Evolutionary conservation across 2,113 vertebrate species (phyloP), one percentile per base, ranked within the genome.

Genomic region (Spermophilus dauricus): DNA sequence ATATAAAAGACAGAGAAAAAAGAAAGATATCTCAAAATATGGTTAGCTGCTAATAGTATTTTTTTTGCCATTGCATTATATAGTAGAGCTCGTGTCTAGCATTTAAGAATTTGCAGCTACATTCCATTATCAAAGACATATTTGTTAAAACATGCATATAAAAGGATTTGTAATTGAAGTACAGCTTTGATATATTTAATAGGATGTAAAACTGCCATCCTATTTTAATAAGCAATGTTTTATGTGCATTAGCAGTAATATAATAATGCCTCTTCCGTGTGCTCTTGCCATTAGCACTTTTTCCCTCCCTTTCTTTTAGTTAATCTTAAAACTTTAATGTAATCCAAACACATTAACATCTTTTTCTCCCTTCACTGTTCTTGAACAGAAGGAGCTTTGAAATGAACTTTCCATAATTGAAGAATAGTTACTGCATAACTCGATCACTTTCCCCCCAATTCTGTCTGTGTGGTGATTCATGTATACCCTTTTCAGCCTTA

Each of bases 101-200:
- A 98, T 98, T 98, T 98, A 97, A 98, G 98, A 98, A 97, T 96
- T 97, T 97, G 85, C 96, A 61, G 58, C 97, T 97, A 96, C 95
- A 97, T 97, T 98, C 98, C 95, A 97, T 98, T 99, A 98, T 98
- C 98, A 98, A 98, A 98, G 97, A 95, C 96, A 94, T 98, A 98
- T 98, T 99, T 99, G 97, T 99, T 98, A 98, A 99, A 98, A 98
- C 97, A 97, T 94, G 97, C 97, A 97, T 98, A 98, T 98, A 98
- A 99, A 99, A 99, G 98, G 98, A 91, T 98, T 98, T 98, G 98
- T 98, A 98, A 99, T 98, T 98, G 98, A 98, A 98, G 97, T 94
- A 98, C 92, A 96, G 97, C 98, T 99, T 98, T 99, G 98, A 98
- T 99, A 98, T 98, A 98, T 98, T 98, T 99, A 99, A 98, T 98